These are phyloP conservation scores for Monomorium pharaonis DNA, from an alignment of 1,140 invertebrate genomes.

Conservation along the genomic window DNA sequence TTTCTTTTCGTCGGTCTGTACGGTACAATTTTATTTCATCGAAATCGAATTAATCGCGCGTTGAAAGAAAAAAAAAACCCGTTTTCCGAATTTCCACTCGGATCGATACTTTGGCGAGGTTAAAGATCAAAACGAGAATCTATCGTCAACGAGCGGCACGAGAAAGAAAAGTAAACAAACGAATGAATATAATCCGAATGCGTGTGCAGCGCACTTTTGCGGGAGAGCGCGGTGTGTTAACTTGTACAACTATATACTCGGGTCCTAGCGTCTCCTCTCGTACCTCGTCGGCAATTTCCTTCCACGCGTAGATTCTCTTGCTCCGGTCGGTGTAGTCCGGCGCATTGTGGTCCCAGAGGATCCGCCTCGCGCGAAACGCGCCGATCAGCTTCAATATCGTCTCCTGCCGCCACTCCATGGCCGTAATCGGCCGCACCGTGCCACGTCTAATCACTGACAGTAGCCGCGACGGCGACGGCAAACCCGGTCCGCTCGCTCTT, in stretches of 20 bases:
- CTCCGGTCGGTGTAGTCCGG: conserved; percentile 45
- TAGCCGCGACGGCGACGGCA: not conserved
- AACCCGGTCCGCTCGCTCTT: not conserved
- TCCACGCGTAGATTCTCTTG: conserved; percentile 54
- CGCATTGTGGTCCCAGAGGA: conserved; percentile 49
- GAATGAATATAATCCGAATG: too few species aligned
- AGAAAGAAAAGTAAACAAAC: too few species aligned
- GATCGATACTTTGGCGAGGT: not conserved
- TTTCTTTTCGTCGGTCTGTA: not conserved
- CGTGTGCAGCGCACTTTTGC: not conserved
- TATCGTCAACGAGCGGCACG: too few species aligned
- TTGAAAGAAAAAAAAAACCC: not conserved
- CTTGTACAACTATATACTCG: not conserved
- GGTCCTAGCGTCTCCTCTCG: not conserved
- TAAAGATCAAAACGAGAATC: not conserved
- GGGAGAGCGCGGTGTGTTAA: not conserved
- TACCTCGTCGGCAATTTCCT: conserved; percentile 61
- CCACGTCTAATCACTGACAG: conserved; percentile 35
- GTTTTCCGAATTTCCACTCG: not conserved
- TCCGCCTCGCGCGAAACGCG: conserved; percentile 34
- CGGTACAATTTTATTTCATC: too few species aligned
- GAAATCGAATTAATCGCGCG: not conserved
- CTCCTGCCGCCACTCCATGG: conserved; percentile 60
- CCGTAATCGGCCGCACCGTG: not conserved
- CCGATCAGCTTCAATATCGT: conserved; percentile 54